Percentiles rank a stretch among this genome's conserved stretches.
phyloP scores from a whole-genome alignment of 1,140 invertebrate species.

The Brachionus angularis region DNA sequence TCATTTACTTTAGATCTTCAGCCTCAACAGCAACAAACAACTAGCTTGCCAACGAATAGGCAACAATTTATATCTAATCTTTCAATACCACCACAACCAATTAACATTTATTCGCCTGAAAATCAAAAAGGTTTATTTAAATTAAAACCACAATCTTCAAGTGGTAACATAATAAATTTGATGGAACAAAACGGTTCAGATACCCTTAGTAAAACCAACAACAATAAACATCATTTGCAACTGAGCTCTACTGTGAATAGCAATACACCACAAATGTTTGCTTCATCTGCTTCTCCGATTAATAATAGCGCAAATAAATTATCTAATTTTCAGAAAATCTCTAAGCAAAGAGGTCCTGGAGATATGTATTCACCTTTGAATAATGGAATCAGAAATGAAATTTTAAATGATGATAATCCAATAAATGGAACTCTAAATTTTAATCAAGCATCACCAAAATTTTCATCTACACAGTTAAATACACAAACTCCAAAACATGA shows the following conservation, averaged over 20 bases:
- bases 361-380: background rate
- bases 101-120: slow-evolving; percentile 21
- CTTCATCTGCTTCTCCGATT: background rate
- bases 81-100: background rate
- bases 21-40: too few species aligned
- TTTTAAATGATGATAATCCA: background rate
- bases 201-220: slow-evolving; percentile 1
- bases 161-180: background rate
- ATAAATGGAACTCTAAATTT: background rate
- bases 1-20: slow-evolving; percentile 3
- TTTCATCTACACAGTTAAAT: background rate
- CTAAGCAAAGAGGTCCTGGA: slow-evolving; percentile 24
- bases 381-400: background rate
- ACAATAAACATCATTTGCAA: background rate
- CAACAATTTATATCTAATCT: too few species aligned
- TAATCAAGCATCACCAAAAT: background rate
- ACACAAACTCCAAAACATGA: background rate
- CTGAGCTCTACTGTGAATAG: background rate
- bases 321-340: background rate
- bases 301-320: background rate
- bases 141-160: background rate
- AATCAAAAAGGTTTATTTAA: background rate
- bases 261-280: background rate
- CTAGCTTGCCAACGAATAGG: too few species aligned
- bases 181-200: background rate